Percentiles rank a stretch among this genome's conserved stretches.
Conservation (phyloP, 2,888 invertebrate species). For the Lithophane socia region DNA sequence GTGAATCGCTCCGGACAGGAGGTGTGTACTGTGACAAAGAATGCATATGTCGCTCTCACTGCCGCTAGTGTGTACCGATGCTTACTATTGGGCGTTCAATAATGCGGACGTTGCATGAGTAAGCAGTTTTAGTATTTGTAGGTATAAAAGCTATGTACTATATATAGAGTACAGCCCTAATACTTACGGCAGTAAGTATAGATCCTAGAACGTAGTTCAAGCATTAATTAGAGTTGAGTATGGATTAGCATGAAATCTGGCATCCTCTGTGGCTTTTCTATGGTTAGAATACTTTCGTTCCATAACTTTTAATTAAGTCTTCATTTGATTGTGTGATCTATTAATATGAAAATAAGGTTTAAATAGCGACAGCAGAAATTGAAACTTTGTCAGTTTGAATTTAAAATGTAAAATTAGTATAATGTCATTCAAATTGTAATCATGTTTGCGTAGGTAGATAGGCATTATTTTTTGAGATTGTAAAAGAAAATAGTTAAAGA, state of each 20-base stretch:
- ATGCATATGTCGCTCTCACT: conserved; percentile 82
- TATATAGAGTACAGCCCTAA: background rate
- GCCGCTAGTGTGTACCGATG: conserved; percentile 62
- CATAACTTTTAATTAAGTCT: background rate
- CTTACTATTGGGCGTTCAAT: conserved; percentile 82
- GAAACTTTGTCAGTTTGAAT: too few species aligned
- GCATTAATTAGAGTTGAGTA: background rate
- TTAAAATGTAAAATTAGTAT: background rate
- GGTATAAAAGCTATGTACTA: conserved; percentile 36
- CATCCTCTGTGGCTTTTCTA: background rate
- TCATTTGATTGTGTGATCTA: conserved; percentile 9
- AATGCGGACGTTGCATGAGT: conserved; percentile 82
- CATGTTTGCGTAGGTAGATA: background rate
- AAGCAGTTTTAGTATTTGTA: conserved; percentile 55
- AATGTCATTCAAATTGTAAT: conserved; percentile 30
- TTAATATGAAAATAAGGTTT: conserved; percentile 21
- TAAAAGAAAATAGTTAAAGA: background rate
- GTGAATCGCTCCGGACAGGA: conserved; percentile 76
- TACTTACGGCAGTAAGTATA: background rate
- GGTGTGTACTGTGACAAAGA: conserved; percentile 81
- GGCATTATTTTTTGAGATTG: background rate
- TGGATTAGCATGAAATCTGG: too few species aligned
- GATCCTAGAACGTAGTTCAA: background rate
- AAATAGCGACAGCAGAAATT: background rate
- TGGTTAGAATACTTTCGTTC: background rate